phyloP scores from a whole-genome alignment of 2,113 vertebrate genomes.

The Eidolon helvum region DNA sequence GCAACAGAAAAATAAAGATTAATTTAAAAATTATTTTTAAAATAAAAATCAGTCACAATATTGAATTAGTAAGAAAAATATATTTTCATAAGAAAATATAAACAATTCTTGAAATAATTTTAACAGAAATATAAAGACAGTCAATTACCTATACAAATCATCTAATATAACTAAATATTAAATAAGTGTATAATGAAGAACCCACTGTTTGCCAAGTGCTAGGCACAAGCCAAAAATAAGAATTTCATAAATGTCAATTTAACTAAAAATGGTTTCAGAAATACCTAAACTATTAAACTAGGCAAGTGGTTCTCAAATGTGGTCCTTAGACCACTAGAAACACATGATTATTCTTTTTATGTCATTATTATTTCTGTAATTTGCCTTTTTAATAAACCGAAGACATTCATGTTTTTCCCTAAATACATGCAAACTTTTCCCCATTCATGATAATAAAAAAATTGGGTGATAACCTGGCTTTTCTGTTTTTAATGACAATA shows the following conservation, averaged over 20 bases:
- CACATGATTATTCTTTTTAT: not conserved
- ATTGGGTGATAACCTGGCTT: not conserved
- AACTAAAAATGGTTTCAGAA: not conserved
- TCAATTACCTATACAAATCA: not conserved
- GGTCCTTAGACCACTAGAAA: not conserved
- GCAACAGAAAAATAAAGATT: not conserved
- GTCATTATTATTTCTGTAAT: not conserved
- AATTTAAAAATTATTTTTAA: not conserved
- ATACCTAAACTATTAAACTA: not conserved
- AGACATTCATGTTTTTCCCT: not conserved
- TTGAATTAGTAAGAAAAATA: not conserved
- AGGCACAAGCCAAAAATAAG: not conserved
- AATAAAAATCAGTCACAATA: not conserved
- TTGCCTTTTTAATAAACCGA: not conserved
- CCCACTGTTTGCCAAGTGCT: not conserved
- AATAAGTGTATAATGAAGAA: not conserved
- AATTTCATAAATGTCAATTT: not conserved
- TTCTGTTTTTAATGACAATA: not conserved
- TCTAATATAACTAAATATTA: not conserved
- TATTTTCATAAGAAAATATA: not conserved
- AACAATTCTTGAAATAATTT: conserved; percentile 45
- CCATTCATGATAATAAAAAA: not conserved
- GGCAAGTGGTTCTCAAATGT: not conserved
- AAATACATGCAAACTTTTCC: not conserved
- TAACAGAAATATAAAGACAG: not conserved